These are phyloP conservation scores for Spilogale gracilis DNA, from an alignment of 2,113 vertebrate species.

Conservation along the genomic window DNA sequence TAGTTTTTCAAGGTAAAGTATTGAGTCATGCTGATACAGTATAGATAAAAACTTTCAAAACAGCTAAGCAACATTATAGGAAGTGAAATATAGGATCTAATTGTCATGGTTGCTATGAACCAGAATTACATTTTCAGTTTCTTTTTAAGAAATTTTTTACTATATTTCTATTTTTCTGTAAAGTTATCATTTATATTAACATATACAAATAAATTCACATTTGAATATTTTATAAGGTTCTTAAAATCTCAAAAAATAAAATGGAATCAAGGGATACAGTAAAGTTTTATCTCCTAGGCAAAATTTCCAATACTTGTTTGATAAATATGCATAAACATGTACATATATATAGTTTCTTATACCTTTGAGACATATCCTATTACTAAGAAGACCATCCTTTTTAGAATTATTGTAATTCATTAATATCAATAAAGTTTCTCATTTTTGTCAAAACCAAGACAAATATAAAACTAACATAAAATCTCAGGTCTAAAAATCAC, in stretches of 20 bases:
- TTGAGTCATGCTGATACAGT: not conserved
- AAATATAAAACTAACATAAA: not conserved
- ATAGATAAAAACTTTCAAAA: constrained; percentile 24
- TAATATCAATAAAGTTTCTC: not conserved
- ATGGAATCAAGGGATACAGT: not conserved
- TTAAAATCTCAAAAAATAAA: not conserved
- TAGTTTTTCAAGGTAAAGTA: constrained; percentile 31
- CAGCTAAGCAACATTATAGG: not conserved
- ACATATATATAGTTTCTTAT: not conserved
- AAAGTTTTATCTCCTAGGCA: not conserved
- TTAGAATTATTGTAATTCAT: not conserved
- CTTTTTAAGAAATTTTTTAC: not conserved
- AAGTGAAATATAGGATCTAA: not conserved
- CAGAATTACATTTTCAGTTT: not conserved
- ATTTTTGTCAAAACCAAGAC: not conserved
- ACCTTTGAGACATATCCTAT: not conserved
- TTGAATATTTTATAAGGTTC: not conserved
- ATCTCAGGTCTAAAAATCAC: not conserved
- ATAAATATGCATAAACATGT: not conserved
- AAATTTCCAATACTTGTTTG: not conserved
- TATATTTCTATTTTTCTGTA: not conserved
- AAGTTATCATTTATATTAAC: not conserved
- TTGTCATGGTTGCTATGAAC: not conserved
- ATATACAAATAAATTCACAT: not conserved
- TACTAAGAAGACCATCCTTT: not conserved